Conservation (phyloP, 1,140 invertebrate genomes). For the Drosophila sp. region DNA sequence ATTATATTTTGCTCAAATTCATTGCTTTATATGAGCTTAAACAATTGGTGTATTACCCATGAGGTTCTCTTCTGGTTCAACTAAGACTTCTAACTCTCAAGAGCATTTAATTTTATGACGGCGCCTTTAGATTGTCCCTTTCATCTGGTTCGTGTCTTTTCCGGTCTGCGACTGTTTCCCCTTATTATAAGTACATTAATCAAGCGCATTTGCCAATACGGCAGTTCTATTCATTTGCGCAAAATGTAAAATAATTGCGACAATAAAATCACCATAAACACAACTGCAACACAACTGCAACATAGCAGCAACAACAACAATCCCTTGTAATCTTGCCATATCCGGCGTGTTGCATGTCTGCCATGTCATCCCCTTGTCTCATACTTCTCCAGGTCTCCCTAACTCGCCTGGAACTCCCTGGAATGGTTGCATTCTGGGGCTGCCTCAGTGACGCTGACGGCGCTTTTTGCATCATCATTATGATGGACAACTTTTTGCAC, state of each 20-base stretch:
- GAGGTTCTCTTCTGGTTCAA: not conserved
- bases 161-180: slow-evolving; percentile 38
- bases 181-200: slow-evolving; percentile 51
- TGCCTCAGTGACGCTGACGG: slow-evolving; percentile 32
- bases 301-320: slow-evolving; percentile 39
- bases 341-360: slow-evolving; percentile 59
- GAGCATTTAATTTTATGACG: slow-evolving; percentile 1
- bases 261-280: slow-evolving; percentile 77
- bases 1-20: too few species aligned
- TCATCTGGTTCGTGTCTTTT: slow-evolving; percentile 42
- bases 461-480: slow-evolving; percentile 71
- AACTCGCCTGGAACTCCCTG: not conserved
- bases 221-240: slow-evolving; percentile 58
- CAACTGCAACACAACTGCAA: slow-evolving; percentile 26
- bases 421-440: slow-evolving; percentile 6
- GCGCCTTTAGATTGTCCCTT: slow-evolving; percentile 18
- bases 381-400: not conserved
- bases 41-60: too few species aligned
- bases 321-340: slow-evolving; percentile 65
- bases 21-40: too few species aligned
- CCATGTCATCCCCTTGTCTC: slow-evolving; percentile 30
- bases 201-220: slow-evolving; percentile 59
- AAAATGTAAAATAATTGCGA: slow-evolving; percentile 69
- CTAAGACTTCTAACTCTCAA: not conserved
- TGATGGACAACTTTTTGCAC: slow-evolving; percentile 47